A percentile compares a stretch with the other conserved stretches of the same genome.
Evolutionary conservation across 2,888 invertebrate genomes (phyloP).

Genomic region (Nebria brevicollis): DNA sequence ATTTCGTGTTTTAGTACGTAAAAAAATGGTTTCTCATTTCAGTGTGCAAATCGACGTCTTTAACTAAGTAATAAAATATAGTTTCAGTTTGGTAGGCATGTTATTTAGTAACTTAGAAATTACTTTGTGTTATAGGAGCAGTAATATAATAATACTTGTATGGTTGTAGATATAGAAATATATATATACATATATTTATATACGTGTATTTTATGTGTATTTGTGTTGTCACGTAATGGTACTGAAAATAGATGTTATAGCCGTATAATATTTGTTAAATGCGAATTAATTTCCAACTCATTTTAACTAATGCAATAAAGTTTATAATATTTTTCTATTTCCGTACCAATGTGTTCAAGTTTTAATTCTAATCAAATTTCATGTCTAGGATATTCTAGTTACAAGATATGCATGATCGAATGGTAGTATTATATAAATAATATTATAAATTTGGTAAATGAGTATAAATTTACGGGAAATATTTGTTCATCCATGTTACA

Average conservation of each 20-base stretch:
- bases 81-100: slow-evolving; percentile 35
- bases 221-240: slow-evolving; percentile 1
- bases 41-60: background rate
- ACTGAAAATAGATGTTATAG: slow-evolving; percentile 6
- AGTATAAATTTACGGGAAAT: background rate
- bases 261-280: background rate
- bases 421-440: slow-evolving; percentile 31
- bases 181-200: slow-evolving; percentile 8
- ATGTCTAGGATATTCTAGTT: slow-evolving; percentile 32
- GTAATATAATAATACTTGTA: slow-evolving; percentile 36
- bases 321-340: background rate
- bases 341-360: background rate
- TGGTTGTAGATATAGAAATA: slow-evolving; percentile 26
- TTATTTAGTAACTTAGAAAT: slow-evolving; percentile 33
- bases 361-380: background rate
- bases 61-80: background rate
- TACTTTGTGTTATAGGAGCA: slow-evolving; percentile 42
- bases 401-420: slow-evolving; percentile 39
- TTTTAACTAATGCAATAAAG: background rate
- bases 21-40: slow-evolving; percentile 29
- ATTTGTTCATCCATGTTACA: slow-evolving; percentile 56
- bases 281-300: background rate
- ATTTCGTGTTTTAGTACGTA: slow-evolving; percentile 8
- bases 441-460: background rate
- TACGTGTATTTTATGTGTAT: slow-evolving; percentile 18